phyloP scores from a whole-genome alignment of 2,888 invertebrate species.

The Lumbricus terrestris region DNA sequence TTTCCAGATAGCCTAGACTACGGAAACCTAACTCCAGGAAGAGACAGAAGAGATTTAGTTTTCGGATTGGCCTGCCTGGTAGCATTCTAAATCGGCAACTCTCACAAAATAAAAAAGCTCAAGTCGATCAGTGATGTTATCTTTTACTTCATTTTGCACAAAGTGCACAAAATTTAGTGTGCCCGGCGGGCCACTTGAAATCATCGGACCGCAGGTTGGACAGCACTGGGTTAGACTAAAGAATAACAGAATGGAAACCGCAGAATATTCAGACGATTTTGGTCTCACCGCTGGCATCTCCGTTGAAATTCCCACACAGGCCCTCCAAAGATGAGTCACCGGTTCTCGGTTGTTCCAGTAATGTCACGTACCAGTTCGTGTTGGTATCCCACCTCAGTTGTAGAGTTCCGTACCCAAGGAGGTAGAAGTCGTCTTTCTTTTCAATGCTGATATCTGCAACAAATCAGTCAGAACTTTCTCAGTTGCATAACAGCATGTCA shows the following conservation, averaged over 20 bases:
- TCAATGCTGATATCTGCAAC: constrained; percentile 24
- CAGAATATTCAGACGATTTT: not conserved
- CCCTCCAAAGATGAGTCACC: constrained; percentile 24
- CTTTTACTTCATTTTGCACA: no score
- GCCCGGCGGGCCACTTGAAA: no score
- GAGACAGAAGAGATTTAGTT: no score
- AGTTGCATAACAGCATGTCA: not conserved
- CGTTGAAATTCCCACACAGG: constrained; percentile 38
- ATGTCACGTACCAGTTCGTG: constrained; percentile 30
- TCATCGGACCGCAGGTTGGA: no score
- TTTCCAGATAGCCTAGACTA: no score
- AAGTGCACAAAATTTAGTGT: no score
- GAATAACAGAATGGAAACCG: not conserved
- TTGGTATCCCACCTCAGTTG: constrained; percentile 35
- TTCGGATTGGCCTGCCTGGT: no score
- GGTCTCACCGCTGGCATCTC: constrained; percentile 30
- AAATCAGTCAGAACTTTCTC: not conserved
- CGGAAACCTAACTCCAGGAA: no score
- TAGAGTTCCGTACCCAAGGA: constrained; percentile 30
- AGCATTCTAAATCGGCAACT: no score
- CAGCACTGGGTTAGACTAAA: no score
- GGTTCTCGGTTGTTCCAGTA: constrained; percentile 23
- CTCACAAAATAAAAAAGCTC: no score
- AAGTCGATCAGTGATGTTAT: no score
- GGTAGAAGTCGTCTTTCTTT: constrained; percentile 19